Evolutionary conservation across 2,888 invertebrate species (phyloP).

Genomic region (Papilio demoleus): DNA sequence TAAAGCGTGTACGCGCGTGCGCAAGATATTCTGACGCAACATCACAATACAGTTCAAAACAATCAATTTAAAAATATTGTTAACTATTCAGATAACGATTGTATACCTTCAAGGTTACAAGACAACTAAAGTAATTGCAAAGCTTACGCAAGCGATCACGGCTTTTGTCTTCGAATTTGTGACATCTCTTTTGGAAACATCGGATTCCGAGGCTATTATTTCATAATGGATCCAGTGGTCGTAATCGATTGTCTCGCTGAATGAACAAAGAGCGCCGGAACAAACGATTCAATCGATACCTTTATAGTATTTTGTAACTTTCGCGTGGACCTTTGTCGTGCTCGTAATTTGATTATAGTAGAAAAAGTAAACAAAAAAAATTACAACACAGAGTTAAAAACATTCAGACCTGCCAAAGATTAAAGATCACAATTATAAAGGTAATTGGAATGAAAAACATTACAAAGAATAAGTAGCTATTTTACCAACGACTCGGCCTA

Average conservation of each 20-base stretch:
- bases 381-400: neutral
- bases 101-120: constrained; percentile 53
- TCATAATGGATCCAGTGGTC: constrained; percentile 46
- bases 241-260: constrained; percentile 40
- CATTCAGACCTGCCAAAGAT: neutral
- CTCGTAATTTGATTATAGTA: constrained; percentile 24
- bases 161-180: constrained; percentile 55
- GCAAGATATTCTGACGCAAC: constrained; percentile 35
- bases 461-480: neutral
- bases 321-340: constrained; percentile 6
- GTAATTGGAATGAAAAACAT: neutral
- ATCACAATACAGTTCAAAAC: constrained; percentile 39
- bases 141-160: constrained; percentile 51
- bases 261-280: constrained; percentile 39
- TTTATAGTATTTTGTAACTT: constrained; percentile 36
- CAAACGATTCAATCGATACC: constrained; percentile 39
- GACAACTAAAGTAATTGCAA: constrained; percentile 48
- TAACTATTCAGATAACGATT: constrained; percentile 50
- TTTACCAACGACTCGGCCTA: constrained; percentile 1
- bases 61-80: constrained; percentile 48
- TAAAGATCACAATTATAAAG: neutral
- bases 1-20: constrained; percentile 41
- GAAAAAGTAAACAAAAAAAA: constrained; percentile 2
- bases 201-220: constrained; percentile 47
- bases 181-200: constrained; percentile 56